Conservation (phyloP, 2,797 vertebrate species). For the Urosaurus nigricauda region DNA sequence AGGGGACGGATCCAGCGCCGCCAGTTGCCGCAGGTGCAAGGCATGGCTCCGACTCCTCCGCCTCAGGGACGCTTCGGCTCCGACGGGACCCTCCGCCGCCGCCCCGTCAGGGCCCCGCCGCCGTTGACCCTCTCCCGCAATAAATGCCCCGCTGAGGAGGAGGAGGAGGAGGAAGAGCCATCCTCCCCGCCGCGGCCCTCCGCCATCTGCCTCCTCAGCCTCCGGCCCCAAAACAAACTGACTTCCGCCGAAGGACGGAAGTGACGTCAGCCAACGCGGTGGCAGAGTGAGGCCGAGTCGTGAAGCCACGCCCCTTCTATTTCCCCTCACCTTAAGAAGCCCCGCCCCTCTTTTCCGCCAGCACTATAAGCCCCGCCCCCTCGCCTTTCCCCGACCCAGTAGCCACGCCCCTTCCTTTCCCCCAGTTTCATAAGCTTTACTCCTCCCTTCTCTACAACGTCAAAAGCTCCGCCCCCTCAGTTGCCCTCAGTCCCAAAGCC, state of each 20-base stretch:
- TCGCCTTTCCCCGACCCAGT: no score
- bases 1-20: slow-evolving; percentile 95
- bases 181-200: no score
- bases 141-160: neutral
- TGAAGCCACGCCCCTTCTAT: no score
- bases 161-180: neutral
- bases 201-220: neutral
- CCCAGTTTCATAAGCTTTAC: no score
- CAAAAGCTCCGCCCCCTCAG: no score
- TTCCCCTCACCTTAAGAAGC: no score
- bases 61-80: slow-evolving; percentile 1
- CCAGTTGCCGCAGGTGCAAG: slow-evolving; percentile 96
- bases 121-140: neutral
- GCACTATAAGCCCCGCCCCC: no score
- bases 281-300: no score
- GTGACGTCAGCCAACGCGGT: rapidly evolving
- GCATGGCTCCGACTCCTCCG: slow-evolving; percentile 81
- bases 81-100: neutral
- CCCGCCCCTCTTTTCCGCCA: no score
- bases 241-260: neutral
- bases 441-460: no score
- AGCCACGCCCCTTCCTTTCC: no score
- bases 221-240: neutral
- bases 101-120: slow-evolving; percentile 37
- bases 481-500: no score